These are phyloP conservation scores for Hypocryptadius cinnamomeus DNA, from an alignment of 2,113 vertebrate genomes.

Conservation along the genomic window DNA sequence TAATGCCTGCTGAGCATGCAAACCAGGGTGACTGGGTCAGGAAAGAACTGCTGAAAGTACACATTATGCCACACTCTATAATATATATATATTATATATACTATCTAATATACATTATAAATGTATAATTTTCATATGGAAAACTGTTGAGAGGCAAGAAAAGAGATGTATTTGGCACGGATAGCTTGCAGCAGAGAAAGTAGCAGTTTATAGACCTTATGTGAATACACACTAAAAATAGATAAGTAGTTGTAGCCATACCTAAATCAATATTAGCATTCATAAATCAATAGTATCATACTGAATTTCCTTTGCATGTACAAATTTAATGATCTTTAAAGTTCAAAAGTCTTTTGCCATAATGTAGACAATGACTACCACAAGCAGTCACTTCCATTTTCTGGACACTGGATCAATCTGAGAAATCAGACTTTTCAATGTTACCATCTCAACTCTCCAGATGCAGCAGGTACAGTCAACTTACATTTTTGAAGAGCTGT, in stretches of 20 bases:
- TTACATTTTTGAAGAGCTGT: conserved; percentile 93
- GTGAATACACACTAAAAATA: neutral
- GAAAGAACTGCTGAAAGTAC: neutral
- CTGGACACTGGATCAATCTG: neutral
- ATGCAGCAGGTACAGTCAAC: conserved; percentile 27
- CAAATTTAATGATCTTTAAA: neutral
- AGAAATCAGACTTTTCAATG: neutral
- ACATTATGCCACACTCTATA: neutral
- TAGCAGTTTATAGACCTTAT: neutral
- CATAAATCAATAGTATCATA: neutral
- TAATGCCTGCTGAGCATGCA: neutral
- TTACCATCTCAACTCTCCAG: neutral
- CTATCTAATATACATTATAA: neutral
- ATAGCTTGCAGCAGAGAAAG: neutral
- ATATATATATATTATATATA: neutral
- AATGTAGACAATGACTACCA: neutral
- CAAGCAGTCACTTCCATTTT: neutral
- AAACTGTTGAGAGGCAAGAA: neutral
- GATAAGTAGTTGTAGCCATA: neutral
- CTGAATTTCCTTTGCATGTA: neutral
- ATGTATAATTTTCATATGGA: neutral
- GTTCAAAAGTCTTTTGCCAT: neutral
- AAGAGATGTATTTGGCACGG: neutral
- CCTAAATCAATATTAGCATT: neutral
- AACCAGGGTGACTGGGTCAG: neutral